Evolutionary conservation across 2,797 vertebrate species (phyloP), one percentile per base, ranked within the genome.

Genomic region (Myripristis murdjan): DNA sequence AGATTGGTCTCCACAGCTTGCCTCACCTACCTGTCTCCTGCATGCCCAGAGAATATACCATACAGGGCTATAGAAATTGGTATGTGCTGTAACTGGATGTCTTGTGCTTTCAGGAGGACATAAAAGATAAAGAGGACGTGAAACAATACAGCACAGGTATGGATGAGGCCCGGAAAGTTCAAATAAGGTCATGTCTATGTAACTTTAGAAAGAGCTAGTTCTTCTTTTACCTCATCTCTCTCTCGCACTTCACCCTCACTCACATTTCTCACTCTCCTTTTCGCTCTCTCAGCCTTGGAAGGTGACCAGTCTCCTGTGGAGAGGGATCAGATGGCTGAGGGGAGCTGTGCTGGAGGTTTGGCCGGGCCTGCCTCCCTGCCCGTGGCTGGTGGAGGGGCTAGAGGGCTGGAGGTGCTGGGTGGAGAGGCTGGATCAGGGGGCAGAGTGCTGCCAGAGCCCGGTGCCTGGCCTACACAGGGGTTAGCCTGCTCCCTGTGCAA

Each of bases 401-500:
- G 89, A 83, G 77, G 81, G 71, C 79, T 52, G 75, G 73, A 71
- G 83, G 83, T 72, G 64, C 64, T 58, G 79, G 73, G 77, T 73
- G 74, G 91, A 81, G 88, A 89, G 84, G 78, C 76, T 0, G 73
- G 88, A 78, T 83, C 82, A 59, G 84, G 73, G 82, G 81, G 80
- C 2, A 73, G 64, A 73, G 62, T 74, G 69, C 72, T 85, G 89
- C 88, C 89, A 83, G 91, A 90, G 62, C 83, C 54, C 3, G 59
- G 75, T 60, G 77, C 85, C 73, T 92, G 90, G 70, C 74, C 84
- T 81, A 75, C 83, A 33, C 87, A 61, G 90, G 93, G 92, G 65
- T 87, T 93, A 65, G 82, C 85, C 75, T 97, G 96, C 87, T 95
- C 91, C 73, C 93, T 96, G 93, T 96, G 95, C 90, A 90, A 95